Evolutionary conservation across 2,888 invertebrate species (phyloP).

Genomic region (Dorcus hopei): DNA sequence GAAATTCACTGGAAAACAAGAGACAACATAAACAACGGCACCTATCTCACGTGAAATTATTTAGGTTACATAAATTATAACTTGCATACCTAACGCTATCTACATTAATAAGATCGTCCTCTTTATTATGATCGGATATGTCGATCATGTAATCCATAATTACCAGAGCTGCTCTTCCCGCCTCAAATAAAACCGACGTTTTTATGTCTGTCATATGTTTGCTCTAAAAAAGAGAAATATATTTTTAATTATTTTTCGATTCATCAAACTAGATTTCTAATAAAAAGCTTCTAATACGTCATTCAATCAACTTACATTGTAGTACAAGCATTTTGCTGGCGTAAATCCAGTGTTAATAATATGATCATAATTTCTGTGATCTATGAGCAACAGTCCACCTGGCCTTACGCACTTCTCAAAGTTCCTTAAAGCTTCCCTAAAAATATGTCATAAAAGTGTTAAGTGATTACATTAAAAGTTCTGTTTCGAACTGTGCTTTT

Average conservation of each 20-base stretch:
- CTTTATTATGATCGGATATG: not conserved
- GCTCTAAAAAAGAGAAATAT: slow-evolving; percentile 56
- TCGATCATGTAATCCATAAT: slow-evolving; percentile 77
- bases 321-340: slow-evolving; percentile 82
- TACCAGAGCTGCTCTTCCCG: slow-evolving; percentile 72
- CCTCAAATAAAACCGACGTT: slow-evolving; percentile 78
- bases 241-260: not conserved
- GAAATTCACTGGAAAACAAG: slow-evolving; percentile 65
- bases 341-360: slow-evolving; percentile 74
- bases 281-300: too few relatives aligned
- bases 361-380: slow-evolving; percentile 85
- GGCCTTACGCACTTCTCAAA: slow-evolving; percentile 81
- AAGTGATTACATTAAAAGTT: not conserved
- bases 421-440: slow-evolving; percentile 69
- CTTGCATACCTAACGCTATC: slow-evolving; percentile 20
- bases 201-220: slow-evolving; percentile 78
- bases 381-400: slow-evolving; percentile 79
- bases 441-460: slow-evolving; percentile 14
- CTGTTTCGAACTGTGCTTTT: not conserved
- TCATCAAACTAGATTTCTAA: too few relatives aligned
- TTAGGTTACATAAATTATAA: not conserved
- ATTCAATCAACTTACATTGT: slow-evolving; percentile 77
- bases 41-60: not conserved
- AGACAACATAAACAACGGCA: not conserved
- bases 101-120: not conserved